Conservation (phyloP, 1,140 invertebrate species). For the Armadillidium nasatum region DNA sequence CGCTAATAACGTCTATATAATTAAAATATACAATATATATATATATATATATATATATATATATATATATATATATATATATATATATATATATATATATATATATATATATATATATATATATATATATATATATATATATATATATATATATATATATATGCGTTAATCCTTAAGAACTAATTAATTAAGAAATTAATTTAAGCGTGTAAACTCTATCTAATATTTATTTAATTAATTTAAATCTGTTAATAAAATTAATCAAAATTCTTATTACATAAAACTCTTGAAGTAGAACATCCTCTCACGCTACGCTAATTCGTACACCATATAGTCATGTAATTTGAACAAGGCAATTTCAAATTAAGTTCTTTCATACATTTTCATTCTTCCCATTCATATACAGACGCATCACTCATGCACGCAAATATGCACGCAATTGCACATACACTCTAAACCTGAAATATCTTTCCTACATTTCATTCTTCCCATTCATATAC, state of each 20-base stretch:
- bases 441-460: no score
- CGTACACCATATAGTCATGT: slow-evolving; percentile 14
- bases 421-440: no score
- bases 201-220: no score
- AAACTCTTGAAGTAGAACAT: not conserved
- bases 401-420: no score
- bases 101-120: not conserved
- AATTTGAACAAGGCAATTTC: not conserved
- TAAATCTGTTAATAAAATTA: no score
- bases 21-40: not conserved
- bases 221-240: no score
- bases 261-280: no score
- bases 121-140: slow-evolving; percentile 15
- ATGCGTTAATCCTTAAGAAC: not conserved
- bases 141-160: not conserved
- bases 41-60: not conserved
- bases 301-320: not conserved
- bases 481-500: no score
- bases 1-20: not conserved
- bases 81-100: slow-evolving; percentile 7
- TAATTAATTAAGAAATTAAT: no score
- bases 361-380: no score
- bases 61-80: not conserved
- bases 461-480: no score
- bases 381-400: no score